Conservation (phyloP, 2,113 vertebrate genomes). For the Hippocampus barbouri region DNA sequence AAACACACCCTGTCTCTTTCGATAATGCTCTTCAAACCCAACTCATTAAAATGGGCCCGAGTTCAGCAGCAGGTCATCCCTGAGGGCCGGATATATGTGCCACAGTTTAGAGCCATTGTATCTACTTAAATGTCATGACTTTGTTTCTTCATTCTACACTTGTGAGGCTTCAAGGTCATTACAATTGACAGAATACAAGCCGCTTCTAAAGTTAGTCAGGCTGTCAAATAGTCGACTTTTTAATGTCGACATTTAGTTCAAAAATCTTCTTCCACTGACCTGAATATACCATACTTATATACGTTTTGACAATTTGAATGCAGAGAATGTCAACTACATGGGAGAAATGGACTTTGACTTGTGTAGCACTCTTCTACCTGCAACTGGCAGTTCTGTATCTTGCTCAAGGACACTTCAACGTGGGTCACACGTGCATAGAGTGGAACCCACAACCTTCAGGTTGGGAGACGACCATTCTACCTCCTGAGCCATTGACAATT, state of each 20-base stretch:
- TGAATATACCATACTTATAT: too few species aligned
- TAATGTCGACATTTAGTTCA: neutral
- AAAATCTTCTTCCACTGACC: too few species aligned
- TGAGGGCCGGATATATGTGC: neutral
- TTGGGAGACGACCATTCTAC: too few species aligned
- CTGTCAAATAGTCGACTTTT: neutral
- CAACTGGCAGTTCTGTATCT: too few species aligned
- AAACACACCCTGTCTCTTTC: conserved; percentile 54
- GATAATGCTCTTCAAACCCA: conserved; percentile 50
- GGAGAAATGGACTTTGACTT: too few species aligned
- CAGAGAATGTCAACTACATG: too few species aligned
- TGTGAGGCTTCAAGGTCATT: neutral
- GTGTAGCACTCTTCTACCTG: too few species aligned
- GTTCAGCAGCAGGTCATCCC: conserved; percentile 17
- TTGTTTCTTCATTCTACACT: conserved; percentile 9
- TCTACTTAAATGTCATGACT: conserved; percentile 19
- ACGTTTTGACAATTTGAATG: too few species aligned
- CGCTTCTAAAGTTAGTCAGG: neutral
- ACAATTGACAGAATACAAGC: neutral
- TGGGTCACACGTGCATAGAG: too few species aligned
- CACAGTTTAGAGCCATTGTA: conserved; percentile 21
- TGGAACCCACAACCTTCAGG: too few species aligned
- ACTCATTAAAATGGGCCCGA: conserved; percentile 27
- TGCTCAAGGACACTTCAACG: too few species aligned
- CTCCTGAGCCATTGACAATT: too few species aligned